These are phyloP conservation scores for Sarcophaga peregrina DNA, from an alignment of 1,140 invertebrate species.

Conservation along the genomic window DNA sequence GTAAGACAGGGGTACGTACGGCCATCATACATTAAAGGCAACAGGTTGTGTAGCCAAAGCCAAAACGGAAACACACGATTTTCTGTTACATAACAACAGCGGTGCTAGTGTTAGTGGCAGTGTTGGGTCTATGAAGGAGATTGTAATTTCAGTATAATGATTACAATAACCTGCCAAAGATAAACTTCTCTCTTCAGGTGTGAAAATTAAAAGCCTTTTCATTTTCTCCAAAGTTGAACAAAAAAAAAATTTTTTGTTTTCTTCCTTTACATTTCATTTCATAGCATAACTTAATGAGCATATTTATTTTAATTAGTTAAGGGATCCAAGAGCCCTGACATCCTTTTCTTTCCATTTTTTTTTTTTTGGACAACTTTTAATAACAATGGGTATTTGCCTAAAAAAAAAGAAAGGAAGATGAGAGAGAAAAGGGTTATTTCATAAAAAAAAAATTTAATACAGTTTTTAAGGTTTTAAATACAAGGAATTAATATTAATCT, in stretches of 20 bases:
- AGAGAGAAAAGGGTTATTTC: too few species aligned
- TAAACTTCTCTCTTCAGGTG: conserved; percentile 37
- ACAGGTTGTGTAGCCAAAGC: conserved; percentile 13
- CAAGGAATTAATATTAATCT: background rate
- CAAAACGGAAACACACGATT: too few species aligned
- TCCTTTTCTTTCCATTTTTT: background rate
- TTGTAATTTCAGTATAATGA: conserved; percentile 28
- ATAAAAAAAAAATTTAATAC: background rate
- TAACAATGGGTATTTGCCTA: too few species aligned
- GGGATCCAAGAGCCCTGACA: background rate
- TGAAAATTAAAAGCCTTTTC: conserved; percentile 37
- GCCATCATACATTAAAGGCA: background rate
- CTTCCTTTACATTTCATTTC: background rate
- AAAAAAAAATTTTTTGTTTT: background rate
- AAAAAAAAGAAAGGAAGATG: too few species aligned
- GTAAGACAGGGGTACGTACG: too few species aligned
- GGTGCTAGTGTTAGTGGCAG: too few species aligned
- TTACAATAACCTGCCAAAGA: conserved; percentile 37
- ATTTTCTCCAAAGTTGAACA: conserved; percentile 28
- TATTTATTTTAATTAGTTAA: conserved; percentile 41
- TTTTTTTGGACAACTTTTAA: background rate
- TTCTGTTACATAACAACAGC: too few species aligned
- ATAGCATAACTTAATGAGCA: conserved; percentile 34
- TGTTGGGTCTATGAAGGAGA: background rate
- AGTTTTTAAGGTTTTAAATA: background rate